Conservation (phyloP, 2,888 invertebrate genomes). For the Elysia crispata region DNA sequence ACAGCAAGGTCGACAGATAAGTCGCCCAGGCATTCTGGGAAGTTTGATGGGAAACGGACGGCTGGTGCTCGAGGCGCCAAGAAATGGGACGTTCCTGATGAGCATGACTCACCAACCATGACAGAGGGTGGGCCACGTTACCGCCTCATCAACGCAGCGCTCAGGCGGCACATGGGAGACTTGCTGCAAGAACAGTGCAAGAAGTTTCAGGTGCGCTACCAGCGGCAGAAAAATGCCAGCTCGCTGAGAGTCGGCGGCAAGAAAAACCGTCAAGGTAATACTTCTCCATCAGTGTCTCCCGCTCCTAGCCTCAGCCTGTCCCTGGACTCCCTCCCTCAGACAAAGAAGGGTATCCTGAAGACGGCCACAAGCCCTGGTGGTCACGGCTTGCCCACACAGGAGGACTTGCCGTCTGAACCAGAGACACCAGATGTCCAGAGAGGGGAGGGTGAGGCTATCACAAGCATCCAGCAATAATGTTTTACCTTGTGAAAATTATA, state of each 20-base stretch:
- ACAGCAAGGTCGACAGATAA: no score
- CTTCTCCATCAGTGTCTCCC: neutral
- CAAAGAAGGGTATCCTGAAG: slow-evolving; percentile 27
- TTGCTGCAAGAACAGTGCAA: slow-evolving; percentile 36
- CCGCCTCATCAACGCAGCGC: slow-evolving; percentile 37
- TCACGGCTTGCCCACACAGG: no score
- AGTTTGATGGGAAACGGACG: neutral
- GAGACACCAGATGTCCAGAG: no score
- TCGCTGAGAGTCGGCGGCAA: neutral
- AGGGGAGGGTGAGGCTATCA: no score
- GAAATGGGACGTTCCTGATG: no score
- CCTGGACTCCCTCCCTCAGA: slow-evolving; percentile 22
- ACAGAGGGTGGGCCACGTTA: slow-evolving; percentile 40
- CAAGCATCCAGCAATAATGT: no score
- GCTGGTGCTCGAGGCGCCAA: neutral
- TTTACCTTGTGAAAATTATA: no score
- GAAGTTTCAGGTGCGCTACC: neutral
- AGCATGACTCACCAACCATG: neutral
- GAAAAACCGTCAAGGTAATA: neutral
- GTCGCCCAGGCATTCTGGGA: no score
- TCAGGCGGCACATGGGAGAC: slow-evolving; percentile 48
- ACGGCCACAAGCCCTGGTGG: no score
- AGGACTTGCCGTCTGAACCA: no score
- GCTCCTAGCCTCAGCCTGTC: slow-evolving; percentile 13
- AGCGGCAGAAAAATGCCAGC: neutral